These are phyloP conservation scores for Conopomorpha cramerella DNA, from an alignment of 1,140 invertebrate genomes.

Conservation along the genomic window DNA sequence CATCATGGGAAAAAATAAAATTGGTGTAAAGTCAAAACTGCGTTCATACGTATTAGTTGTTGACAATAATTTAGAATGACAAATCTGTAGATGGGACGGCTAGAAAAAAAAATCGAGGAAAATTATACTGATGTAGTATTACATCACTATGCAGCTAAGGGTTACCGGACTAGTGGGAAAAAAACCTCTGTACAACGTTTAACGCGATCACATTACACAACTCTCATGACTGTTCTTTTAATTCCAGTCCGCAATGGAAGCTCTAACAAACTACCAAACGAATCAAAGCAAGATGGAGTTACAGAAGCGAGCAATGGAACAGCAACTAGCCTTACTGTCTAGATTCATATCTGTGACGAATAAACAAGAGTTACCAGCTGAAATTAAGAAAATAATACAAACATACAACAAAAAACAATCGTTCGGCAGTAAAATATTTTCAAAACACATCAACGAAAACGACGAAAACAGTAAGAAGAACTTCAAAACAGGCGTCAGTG, in stretches of 20 bases:
- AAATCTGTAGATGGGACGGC: too few species aligned
- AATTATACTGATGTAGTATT: too few species aligned
- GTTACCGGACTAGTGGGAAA: too few species aligned
- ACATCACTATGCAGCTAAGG: too few species aligned
- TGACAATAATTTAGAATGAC: too few species aligned
- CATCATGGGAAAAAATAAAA: too few species aligned
- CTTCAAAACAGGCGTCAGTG: conserved; percentile 39
- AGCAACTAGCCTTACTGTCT: conserved; percentile 38
- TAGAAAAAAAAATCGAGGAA: too few species aligned
- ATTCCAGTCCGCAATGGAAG: conserved; percentile 46
- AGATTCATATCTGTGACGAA: conserved; percentile 38
- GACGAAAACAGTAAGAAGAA: conserved; percentile 27
- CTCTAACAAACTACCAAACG: conserved; percentile 43
- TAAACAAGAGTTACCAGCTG: conserved; percentile 36
- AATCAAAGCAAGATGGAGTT: conserved; percentile 35
- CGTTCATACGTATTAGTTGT: too few species aligned
- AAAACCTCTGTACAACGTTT: too few species aligned
- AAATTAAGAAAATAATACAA: conserved; percentile 45
- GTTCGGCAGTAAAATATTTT: conserved; percentile 44
- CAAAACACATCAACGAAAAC: conserved; percentile 38
- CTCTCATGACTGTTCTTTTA: conserved; percentile 4
- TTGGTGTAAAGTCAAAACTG: too few species aligned
- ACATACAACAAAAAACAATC: conserved; percentile 41
- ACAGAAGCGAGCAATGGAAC: conserved; percentile 42
- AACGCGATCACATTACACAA: too few species aligned